Evolutionary conservation across 2,888 invertebrate genomes (phyloP), one percentile per base, ranked within the genome.

Genomic region (Lycocerus yunnanus): DNA sequence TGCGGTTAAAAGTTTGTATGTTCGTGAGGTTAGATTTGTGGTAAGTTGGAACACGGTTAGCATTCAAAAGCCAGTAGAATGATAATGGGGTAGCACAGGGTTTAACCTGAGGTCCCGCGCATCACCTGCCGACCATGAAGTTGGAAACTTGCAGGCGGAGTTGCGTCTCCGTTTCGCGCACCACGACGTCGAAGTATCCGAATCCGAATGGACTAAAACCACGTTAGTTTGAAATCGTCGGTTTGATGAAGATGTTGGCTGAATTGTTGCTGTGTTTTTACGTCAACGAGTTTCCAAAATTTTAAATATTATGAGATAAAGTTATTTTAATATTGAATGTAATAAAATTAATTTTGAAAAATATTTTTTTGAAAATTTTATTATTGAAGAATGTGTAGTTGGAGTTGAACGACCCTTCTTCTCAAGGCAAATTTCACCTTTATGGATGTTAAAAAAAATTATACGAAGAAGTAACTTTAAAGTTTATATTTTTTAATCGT

Each of bases 51-150:
- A 18, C 16, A 63, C 20, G 80, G 77, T 79, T 79, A 73, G 74
- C 77, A 75, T 77, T 71, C 73, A 20, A 71, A 72, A 78, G 72
- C 77, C 75, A 75, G 73, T 75, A 72, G 70, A 69, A 66, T 67
- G 69, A 67, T 70, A 66, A 66, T 74, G 69, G 74, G 71, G 73
- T 71, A 66, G 79, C 77, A 73, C 71, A 77, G 72, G 77, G 76
- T 79, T 80, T 75, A 80, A 81, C 80, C 80, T 79, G 80, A 78
- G 76, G 80, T 80, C 78, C 77, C 74, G 77, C 78, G 76, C 78
- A 81, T 80, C 81, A 81, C 80, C 81, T 81, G 81, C 81, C 78
- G 77, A 75, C 74, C 71, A 74, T 78, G 78, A 78, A 75, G 73
- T 75, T 72, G 69, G 68, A 66, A 68, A 65, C 70, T 71, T 77